Conservation (phyloP, 2,113 vertebrate species). For the Archocentrus centrarchus region DNA sequence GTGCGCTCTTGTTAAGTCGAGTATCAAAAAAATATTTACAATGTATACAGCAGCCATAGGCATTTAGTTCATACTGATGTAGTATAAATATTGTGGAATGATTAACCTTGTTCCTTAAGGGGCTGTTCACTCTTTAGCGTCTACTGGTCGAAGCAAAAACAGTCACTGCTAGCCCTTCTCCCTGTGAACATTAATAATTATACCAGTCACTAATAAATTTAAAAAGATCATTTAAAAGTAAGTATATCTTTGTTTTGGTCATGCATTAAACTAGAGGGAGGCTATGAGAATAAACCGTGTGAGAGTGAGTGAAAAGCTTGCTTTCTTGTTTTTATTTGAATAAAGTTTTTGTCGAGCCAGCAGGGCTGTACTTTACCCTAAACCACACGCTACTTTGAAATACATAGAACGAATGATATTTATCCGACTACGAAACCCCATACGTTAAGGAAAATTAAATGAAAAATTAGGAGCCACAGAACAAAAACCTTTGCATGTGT, state of each 20-base stretch:
- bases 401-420: conserved; percentile 29
- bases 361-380: background rate
- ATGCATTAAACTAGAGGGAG: background rate
- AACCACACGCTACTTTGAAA: background rate
- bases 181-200: background rate
- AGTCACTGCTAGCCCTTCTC: background rate
- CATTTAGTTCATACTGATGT: conserved; percentile 44
- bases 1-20: conserved; percentile 61
- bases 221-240: background rate
- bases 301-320: background rate
- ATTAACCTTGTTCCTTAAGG: conserved; percentile 39
- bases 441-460: conserved; percentile 5
- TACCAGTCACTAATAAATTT: background rate
- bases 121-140: background rate
- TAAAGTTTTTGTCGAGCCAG: conserved; percentile 19
- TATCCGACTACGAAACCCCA: background rate
- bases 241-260: background rate
- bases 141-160: background rate
- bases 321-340: background rate
- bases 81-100: conserved; percentile 56
- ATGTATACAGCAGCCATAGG: conserved; percentile 55
- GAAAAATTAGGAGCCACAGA: conserved; percentile 18
- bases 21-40: conserved; percentile 75
- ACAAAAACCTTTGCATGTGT: conserved; percentile 15
- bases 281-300: background rate